These are phyloP conservation scores for Pterostichus niger DNA, from an alignment of 2,888 invertebrate species.

Conservation along the genomic window DNA sequence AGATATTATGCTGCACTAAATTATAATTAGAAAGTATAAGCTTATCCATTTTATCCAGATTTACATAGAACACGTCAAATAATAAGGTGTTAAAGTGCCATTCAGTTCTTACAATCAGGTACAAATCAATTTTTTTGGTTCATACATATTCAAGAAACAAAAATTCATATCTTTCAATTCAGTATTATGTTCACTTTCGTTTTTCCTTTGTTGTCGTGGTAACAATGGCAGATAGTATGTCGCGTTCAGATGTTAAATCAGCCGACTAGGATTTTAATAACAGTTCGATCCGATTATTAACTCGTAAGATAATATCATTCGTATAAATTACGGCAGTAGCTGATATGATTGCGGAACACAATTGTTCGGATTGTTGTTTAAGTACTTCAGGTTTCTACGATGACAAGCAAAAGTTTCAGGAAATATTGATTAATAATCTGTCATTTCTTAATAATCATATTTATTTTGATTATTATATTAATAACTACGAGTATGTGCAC, in stretches of 20 bases:
- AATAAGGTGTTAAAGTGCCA: background rate
- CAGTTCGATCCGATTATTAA: constrained; percentile 25
- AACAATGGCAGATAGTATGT: constrained; percentile 30
- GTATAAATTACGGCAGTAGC: constrained; percentile 25
- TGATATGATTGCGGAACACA: constrained; percentile 18
- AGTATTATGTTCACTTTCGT: constrained; percentile 21
- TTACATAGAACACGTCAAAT: background rate
- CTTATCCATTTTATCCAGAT: background rate
- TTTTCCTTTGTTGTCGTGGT: constrained; percentile 38
- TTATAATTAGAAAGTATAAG: background rate
- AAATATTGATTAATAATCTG: constrained; percentile 24
- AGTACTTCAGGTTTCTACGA: background rate
- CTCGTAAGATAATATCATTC: constrained; percentile 20
- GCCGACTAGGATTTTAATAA: constrained; percentile 2
- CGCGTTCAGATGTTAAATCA: constrained; percentile 5
- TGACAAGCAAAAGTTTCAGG: constrained; percentile 5
- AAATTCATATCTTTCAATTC: constrained; percentile 20
- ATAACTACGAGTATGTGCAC: background rate
- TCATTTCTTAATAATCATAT: constrained; percentile 3
- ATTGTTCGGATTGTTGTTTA: background rate
- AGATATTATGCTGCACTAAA: no score
- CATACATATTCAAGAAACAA: constrained; percentile 25
- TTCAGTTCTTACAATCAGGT: background rate
- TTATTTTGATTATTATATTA: constrained; percentile 11
- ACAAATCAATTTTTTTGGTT: constrained; percentile 17